These are phyloP conservation scores for Irena cyanogastra DNA, from an alignment of 2,113 vertebrate genomes.

Conservation along the genomic window DNA sequence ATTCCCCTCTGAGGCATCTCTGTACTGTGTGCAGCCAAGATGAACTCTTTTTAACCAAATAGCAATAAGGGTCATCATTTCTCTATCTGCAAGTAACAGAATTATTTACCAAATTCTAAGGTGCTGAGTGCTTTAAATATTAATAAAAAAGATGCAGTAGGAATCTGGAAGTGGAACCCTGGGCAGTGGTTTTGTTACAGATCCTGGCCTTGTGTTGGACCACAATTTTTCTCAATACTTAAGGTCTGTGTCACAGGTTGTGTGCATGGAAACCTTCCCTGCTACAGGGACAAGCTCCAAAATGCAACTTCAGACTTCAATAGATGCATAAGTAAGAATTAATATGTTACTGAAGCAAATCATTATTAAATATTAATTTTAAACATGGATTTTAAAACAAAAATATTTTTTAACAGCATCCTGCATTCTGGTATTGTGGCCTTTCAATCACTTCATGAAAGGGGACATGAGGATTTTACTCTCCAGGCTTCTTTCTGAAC, in stretches of 20 bases:
- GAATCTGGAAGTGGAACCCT: neutral
- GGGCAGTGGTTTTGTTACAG: neutral
- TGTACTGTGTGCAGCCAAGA: neutral
- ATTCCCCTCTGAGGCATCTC: neutral
- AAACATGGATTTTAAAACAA: neutral
- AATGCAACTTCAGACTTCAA: neutral
- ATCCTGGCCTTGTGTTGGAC: neutral
- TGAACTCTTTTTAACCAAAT: neutral
- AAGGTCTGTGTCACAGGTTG: neutral
- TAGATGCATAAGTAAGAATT: neutral
- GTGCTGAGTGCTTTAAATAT: neutral
- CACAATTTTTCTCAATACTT: neutral
- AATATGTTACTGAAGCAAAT: neutral
- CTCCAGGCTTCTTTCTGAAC: neutral
- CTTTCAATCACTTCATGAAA: neutral
- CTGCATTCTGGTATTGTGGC: neutral
- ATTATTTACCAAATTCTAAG: neutral
- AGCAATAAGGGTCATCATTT: neutral
- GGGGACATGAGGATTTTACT: neutral
- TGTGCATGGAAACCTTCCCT: neutral
- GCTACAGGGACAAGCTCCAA: neutral
- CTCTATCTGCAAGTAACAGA: neutral
- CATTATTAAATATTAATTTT: neutral
- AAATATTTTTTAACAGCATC: neutral
- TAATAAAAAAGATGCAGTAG: neutral